A percentile compares a stretch with the other conserved stretches of the same genome.
These are phyloP conservation scores for Babyrousa celebensis DNA, from an alignment of 2,797 vertebrate species.

Conservation along the genomic window DNA sequence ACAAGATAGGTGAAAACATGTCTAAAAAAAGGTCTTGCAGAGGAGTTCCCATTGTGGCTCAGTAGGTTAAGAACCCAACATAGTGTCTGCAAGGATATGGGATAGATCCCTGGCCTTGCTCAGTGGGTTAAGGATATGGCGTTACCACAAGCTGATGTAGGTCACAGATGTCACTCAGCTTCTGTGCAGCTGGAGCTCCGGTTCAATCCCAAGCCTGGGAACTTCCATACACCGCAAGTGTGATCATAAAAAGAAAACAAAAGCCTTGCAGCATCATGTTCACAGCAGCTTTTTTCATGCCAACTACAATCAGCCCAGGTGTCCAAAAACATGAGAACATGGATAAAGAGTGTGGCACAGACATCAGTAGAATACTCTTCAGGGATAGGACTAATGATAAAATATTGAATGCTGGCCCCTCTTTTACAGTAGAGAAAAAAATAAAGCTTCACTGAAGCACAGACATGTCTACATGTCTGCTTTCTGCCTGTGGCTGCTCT, in stretches of 20 bases:
- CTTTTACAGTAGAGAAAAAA: background rate
- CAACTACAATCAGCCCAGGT: background rate
- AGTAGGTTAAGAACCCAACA: no score
- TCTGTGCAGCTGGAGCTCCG: no score
- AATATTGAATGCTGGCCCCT: background rate
- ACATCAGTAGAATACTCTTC: background rate
- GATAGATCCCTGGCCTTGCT: no score
- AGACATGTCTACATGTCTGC: background rate
- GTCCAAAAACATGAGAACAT: background rate
- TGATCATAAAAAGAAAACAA: no score
- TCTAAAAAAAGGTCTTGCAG: background rate
- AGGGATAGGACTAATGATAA: background rate
- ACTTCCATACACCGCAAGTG: no score
- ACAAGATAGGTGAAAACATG: background rate
- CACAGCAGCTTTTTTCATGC: background rate
- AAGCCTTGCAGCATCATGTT: background rate
- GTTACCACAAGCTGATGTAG: no score
- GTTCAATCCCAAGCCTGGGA: no score
- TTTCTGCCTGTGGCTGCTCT: background rate
- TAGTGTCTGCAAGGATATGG: no score
- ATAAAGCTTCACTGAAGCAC: background rate
- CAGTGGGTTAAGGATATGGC: no score
- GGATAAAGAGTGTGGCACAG: background rate
- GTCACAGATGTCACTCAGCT: no score
- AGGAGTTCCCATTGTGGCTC: no score